These are phyloP conservation scores for Rhinatrema bivittatum DNA, from an alignment of 2,797 vertebrate genomes.

Conservation along the genomic window DNA sequence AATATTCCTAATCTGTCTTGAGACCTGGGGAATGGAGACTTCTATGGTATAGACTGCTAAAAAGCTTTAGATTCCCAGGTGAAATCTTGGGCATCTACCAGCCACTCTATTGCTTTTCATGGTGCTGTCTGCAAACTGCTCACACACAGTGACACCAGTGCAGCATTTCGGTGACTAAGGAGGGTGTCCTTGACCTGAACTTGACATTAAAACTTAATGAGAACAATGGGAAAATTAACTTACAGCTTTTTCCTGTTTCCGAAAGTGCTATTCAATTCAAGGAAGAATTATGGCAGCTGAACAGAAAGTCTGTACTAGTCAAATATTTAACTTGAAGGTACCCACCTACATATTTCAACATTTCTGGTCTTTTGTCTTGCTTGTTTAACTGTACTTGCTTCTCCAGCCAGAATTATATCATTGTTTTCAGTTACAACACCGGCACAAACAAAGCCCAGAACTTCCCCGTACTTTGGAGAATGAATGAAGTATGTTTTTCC, in stretches of 20 bases:
- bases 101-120: too few species aligned
- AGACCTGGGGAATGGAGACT: too few species aligned
- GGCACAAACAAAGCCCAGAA: slow-evolving; percentile 75
- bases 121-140: too few species aligned
- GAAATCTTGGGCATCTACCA: too few species aligned
- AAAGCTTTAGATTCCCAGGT: too few species aligned
- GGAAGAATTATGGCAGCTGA: too few species aligned
- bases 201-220: background rate
- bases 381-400: slow-evolving; percentile 67
- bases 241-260: background rate
- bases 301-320: too few species aligned
- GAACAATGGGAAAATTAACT: background rate
- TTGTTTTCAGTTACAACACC: slow-evolving; percentile 87
- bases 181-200: background rate
- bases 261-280: background rate
- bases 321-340: too few species aligned
- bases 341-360: slow-evolving; percentile 87
- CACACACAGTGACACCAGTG: too few species aligned
- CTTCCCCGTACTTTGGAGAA: slow-evolving; percentile 85
- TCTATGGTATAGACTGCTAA: too few species aligned
- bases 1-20: too few species aligned
- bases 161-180: background rate
- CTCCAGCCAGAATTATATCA: slow-evolving; percentile 82
- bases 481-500: slow-evolving; percentile 81
- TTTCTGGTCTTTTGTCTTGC: slow-evolving; percentile 75